These are phyloP conservation scores for Mormyrus lacerda DNA, from an alignment of 2,113 vertebrate genomes.

Conservation along the genomic window DNA sequence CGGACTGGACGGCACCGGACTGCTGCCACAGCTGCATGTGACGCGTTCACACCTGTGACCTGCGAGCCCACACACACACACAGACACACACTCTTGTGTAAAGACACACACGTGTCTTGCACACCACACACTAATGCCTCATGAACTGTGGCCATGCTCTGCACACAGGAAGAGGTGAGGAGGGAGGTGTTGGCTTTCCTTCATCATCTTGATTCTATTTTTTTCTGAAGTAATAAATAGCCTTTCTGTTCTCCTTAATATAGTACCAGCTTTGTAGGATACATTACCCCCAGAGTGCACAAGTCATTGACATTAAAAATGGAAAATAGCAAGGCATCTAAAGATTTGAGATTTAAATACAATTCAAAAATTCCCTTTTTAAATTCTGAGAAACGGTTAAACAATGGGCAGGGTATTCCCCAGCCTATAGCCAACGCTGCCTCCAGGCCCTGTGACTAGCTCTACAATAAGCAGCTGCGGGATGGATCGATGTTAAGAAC, in stretches of 20 bases:
- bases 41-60: constrained; percentile 10
- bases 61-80: constrained; percentile 17
- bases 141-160: background rate
- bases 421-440: background rate
- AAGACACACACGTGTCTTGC: background rate
- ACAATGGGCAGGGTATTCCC: background rate
- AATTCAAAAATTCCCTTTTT: constrained; percentile 38
- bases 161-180: background rate
- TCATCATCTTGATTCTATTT: background rate
- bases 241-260: background rate
- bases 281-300: background rate
- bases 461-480: background rate
- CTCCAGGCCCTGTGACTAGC: background rate
- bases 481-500: background rate
- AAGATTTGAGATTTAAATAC: constrained; percentile 41
- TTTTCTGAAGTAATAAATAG: background rate
- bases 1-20: background rate
- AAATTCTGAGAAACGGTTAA: constrained; percentile 20
- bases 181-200: background rate
- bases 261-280: background rate
- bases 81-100: background rate
- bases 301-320: background rate
- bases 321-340: background rate
- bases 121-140: background rate
- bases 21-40: background rate